phyloP scores from a whole-genome alignment of 1,140 invertebrate genomes.

The Contarinia nasturtii region DNA sequence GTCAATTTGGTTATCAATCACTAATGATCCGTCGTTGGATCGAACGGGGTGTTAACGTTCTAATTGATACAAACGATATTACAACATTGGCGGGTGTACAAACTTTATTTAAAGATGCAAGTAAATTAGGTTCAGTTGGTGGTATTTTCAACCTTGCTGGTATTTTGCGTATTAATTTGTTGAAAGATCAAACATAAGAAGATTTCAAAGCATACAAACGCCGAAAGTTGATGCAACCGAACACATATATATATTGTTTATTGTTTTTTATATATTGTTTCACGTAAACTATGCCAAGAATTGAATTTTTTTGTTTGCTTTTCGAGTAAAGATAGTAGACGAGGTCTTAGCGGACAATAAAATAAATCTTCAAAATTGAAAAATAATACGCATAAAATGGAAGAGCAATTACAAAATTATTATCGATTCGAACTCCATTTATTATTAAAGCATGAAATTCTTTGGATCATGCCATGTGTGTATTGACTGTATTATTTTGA shows the following conservation, averaged over 20 bases:
- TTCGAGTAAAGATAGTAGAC: too few relatives aligned
- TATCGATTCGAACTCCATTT: too few relatives aligned
- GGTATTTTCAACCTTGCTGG: slow-evolving; percentile 90
- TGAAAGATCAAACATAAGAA: slow-evolving; percentile 69
- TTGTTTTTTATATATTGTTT: slow-evolving; percentile 53
- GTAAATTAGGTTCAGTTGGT: slow-evolving; percentile 59
- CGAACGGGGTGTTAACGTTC: slow-evolving; percentile 44
- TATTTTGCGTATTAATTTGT: slow-evolving; percentile 66
- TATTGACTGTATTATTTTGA: too few relatives aligned
- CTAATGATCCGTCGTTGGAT: slow-evolving; percentile 57
- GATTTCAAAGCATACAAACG: slow-evolving; percentile 56
- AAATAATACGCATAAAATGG: too few relatives aligned
- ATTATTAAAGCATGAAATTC: too few relatives aligned
- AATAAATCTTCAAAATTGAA: too few relatives aligned
- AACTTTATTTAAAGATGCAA: slow-evolving; percentile 46
- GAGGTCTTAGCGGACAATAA: too few relatives aligned
- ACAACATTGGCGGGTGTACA: slow-evolving; percentile 46
- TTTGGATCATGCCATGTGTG: too few relatives aligned
- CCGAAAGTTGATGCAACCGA: slow-evolving; percentile 74
- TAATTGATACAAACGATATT: slow-evolving; percentile 46
- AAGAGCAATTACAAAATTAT: too few relatives aligned
- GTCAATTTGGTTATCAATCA: slow-evolving; percentile 76
- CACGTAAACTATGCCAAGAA: slow-evolving; percentile 50
- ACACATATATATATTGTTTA: too few relatives aligned
- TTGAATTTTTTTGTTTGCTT: slow-evolving; percentile 86